Evolutionary conservation across 2,888 invertebrate species (phyloP), one percentile per base, ranked within the genome.

Genomic region (Druceiella hillmani): DNA sequence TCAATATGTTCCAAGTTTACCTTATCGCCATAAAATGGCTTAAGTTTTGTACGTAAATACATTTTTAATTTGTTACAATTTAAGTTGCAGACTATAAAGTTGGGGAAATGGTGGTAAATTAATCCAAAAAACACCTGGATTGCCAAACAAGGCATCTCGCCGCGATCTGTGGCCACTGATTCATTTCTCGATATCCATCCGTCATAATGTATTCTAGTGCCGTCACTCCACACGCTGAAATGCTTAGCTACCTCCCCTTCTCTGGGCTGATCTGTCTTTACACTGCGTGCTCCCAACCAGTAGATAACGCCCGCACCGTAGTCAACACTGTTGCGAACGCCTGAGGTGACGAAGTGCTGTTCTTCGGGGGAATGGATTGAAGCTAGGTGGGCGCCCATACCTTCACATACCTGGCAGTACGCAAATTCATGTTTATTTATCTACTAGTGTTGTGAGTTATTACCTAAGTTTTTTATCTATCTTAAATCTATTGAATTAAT

Each of bases 221-320:
- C 79, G 58, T 86, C 85, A 9, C 74, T 65, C 87, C 87, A 87
- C 44, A 64, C 57, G 65, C 74, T 54, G 15, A 66, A 53, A 40
- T 55, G 54, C 12, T 52, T 54, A 16, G 16, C 28, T 6, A 44
- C 52, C 11, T 27, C 11, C 5, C 42, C 50, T 3, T 44, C 53
- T 4, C 40, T 49, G 7, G 17, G 14, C 10, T 17, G 33, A 1
- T 46, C 47, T 20, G 74, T 55, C 49, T 61, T 66, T n/a, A n/a
- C n/a, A n/a, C n/a, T n/a, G 10, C 55, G 56, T 2, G 78, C 82
- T 1, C 86, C 86, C 12, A 86, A 67, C 87, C 86, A 87, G 65
- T 85, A 86, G 38, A 82, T 70, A 2, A 80, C 71, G 44, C 80
- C 81, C 41, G 83, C 81, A 55, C 81, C 76, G 62, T 84, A 85